A percentile compares a stretch with the other conserved stretches of the same genome.
Evolutionary conservation across 2,797 vertebrate species (phyloP).

Genomic region (Catharus ustulatus): DNA sequence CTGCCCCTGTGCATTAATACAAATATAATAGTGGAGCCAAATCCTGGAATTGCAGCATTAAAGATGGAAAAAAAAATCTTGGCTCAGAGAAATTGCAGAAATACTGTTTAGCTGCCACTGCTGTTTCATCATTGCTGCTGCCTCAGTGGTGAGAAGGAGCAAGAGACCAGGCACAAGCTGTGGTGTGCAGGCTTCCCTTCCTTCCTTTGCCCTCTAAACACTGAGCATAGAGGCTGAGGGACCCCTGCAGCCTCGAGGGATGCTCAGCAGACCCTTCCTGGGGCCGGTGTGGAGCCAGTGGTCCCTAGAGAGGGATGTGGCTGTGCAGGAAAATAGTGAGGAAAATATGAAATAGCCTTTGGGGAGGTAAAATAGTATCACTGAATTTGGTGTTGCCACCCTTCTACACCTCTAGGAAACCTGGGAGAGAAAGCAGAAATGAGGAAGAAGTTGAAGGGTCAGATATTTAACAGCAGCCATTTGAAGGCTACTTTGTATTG

Average conservation of each 20-base stretch:
- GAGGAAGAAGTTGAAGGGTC: neutral
- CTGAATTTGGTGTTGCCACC: neutral
- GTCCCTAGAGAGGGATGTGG: neutral
- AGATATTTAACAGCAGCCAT: neutral
- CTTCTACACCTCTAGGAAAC: neutral
- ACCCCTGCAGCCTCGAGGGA: neutral
- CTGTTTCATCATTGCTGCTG: neutral
- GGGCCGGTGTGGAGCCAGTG: neutral
- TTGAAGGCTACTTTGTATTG: neutral
- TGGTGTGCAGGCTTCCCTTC: neutral
- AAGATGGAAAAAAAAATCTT: neutral
- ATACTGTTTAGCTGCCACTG: neutral
- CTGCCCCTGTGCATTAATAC: neutral
- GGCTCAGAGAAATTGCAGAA: neutral
- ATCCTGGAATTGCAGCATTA: neutral
- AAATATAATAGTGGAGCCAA: neutral
- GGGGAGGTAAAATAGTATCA: neutral
- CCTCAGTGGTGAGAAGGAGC: neutral
- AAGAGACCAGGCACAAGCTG: rapidly evolving
- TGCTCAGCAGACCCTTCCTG: neutral
- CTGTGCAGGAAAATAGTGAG: neutral
- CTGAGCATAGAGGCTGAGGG: neutral
- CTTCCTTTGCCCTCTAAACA: neutral
- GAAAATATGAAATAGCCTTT: neutral
- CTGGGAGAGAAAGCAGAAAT: neutral